These are phyloP conservation scores for Stenurella melanura DNA, from an alignment of 2,888 invertebrate species.

Conservation along the genomic window DNA sequence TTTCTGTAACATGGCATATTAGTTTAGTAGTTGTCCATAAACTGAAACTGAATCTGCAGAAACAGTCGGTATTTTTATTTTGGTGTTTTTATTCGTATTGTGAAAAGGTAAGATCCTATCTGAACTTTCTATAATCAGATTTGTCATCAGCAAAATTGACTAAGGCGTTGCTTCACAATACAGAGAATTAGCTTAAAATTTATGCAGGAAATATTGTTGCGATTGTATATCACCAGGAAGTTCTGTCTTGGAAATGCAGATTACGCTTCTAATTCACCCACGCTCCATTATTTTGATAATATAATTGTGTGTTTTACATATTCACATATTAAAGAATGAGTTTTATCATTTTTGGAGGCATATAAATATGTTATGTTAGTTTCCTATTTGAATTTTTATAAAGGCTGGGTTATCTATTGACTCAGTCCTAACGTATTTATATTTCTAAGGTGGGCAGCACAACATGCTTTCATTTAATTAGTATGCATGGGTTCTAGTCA, in stretches of 20 bases:
- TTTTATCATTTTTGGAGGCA: slow-evolving; percentile 28
- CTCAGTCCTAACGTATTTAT: not conserved
- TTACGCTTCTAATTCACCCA: slow-evolving; percentile 26
- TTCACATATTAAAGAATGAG: slow-evolving; percentile 23
- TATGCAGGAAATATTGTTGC: slow-evolving; percentile 26
- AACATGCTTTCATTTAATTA: slow-evolving; percentile 22
- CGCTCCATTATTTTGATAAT: slow-evolving; percentile 20
- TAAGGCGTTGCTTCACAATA: slow-evolving; percentile 16
- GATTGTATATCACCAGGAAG: slow-evolving; percentile 35
- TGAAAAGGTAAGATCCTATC: no score
- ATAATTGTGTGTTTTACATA: slow-evolving; percentile 33
- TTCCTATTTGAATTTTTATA: slow-evolving; percentile 20
- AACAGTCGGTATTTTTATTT: no score
- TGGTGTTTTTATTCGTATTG: no score
- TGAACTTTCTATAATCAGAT: not conserved
- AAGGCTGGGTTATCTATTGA: slow-evolving; percentile 14
- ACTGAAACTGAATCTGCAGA: no score
- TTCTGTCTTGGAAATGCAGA: slow-evolving; percentile 10
- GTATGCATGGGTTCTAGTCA: not conserved
- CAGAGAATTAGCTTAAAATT: slow-evolving; percentile 18
- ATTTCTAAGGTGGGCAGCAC: slow-evolving; percentile 18
- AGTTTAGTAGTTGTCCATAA: no score
- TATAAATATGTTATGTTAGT: slow-evolving; percentile 31
- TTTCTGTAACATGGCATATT: no score
- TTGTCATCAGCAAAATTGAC: not conserved